Evolutionary conservation across 2,113 vertebrate genomes (phyloP), one percentile per base, ranked within the genome.

Genomic region (Zosterops japonicus): DNA sequence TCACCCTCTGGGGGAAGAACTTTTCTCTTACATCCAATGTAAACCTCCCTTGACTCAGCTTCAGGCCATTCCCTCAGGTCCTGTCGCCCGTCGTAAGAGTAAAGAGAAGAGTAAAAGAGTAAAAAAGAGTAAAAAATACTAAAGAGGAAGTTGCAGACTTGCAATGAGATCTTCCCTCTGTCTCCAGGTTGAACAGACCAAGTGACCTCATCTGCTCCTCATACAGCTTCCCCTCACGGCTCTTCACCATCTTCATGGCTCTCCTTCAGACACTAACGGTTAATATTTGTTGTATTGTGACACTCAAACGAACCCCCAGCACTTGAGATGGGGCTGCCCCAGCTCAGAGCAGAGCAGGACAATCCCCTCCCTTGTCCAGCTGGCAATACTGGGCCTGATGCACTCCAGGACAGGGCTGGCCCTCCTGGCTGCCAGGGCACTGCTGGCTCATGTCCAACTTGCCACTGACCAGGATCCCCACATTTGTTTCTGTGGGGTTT

Each of bases 391-490:
- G 55, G 9, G 8, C 47, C 67, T 61, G 47, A 31, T 61, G 36
- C 22, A 0, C 46, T 16, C 16, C 31, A 25, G 33, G 25, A 36
- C 56, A 52, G 6, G 21, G 8, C 1, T 61, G 36, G 3, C 21
- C 36, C 33, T 53, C 39, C 67, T 83, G 80, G 33, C 67, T 83
- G 44, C 46, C 55, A 61, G 36, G 55, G 36, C 67, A 52, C 55
- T 42, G 55, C 55, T 83, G 25, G 1, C 16, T 16, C 47, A 6
- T 4, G 33, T 53, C 53, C 57, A 14, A 1, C 27, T 72, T 36
- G 9, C 1, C 41, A 47, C 0, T 1, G 5, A 18, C 23, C 24
- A 23, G 29, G n/a, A 28, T 3, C 1, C 10, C 12, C 21, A 53
- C 15, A 12, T 53, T 6, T 2, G 0, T 36, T 72, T 33, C 47